A percentile compares a stretch with the other conserved stretches of the same genome.
Conservation (phyloP, 2,113 vertebrate species). For the Climacteris rufus region DNA sequence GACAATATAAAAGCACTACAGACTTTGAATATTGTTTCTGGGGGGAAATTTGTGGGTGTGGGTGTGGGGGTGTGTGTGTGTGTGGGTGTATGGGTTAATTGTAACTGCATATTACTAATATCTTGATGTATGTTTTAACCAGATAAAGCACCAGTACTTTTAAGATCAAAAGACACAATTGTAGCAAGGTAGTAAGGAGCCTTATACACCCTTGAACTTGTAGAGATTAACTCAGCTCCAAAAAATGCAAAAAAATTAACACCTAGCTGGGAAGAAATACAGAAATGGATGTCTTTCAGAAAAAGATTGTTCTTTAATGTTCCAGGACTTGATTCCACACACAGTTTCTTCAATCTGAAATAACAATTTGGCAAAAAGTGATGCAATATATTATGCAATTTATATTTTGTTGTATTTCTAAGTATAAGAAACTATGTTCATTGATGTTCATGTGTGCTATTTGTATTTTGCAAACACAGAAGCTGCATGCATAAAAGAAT, state of each 20-base stretch:
- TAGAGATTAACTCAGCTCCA: background rate
- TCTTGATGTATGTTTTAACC: background rate
- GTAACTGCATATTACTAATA: background rate
- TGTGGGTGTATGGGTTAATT: background rate
- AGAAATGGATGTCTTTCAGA: background rate
- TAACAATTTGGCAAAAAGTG: background rate
- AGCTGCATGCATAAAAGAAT: background rate
- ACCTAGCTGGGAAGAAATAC: background rate
- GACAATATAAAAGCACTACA: background rate
- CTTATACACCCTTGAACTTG: background rate
- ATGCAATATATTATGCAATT: background rate
- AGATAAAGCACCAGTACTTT: background rate
- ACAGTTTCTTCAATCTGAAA: background rate
- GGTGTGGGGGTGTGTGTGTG: no score
- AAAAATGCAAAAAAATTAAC: background rate
- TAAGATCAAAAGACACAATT: background rate
- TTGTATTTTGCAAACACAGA: background rate
- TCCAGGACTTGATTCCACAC: background rate
- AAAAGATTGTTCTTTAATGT: background rate
- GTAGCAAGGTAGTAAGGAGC: background rate
- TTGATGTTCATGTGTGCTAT: background rate
- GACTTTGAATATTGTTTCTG: background rate
- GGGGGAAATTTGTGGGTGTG: background rate
- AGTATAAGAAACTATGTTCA: background rate
- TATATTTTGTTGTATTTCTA: background rate